Conservation (phyloP, 2,797 vertebrate species). For the Urophycis tenuis region DNA sequence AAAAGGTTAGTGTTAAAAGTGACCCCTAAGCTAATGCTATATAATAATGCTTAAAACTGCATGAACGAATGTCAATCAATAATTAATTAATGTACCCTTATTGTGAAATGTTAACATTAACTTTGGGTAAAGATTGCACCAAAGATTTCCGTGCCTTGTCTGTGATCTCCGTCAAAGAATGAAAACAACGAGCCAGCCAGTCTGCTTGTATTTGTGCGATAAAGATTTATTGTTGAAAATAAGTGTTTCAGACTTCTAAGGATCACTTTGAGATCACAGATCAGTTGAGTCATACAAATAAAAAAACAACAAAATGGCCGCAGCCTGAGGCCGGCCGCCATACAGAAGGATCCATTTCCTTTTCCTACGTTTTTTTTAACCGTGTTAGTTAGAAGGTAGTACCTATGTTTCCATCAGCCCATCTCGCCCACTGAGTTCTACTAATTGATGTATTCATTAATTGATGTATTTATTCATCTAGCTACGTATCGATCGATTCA, state of each 20-base stretch:
- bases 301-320: conserved; percentile 6
- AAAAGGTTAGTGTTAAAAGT: too few species aligned
- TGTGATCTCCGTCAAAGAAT: not conserved
- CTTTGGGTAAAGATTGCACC: too few species aligned
- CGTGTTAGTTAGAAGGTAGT: conserved; percentile 33
- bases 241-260: conserved; percentile 58
- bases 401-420: too few species aligned
- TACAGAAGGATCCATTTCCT: conserved; percentile 54
- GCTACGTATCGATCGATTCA: conserved; percentile 27
- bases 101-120: not conserved
- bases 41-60: too few species aligned
- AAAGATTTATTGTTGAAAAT: conserved; percentile 69
- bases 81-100: too few species aligned
- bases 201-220: conserved; percentile 52
- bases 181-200: conserved; percentile 17
- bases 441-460: conserved; percentile 28
- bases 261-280: conserved; percentile 16
- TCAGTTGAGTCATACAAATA: not conserved
- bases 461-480: not conserved
- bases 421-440: too few species aligned
- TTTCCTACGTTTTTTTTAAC: not conserved
- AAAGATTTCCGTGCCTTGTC: not conserved
- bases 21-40: too few species aligned
- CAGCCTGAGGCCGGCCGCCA: conserved; percentile 6
- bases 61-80: too few species aligned